A percentile compares a stretch with the other conserved stretches of the same genome.
phyloP scores from a whole-genome alignment of 2,888 invertebrate species.

The Helicoverpa assulta region DNA sequence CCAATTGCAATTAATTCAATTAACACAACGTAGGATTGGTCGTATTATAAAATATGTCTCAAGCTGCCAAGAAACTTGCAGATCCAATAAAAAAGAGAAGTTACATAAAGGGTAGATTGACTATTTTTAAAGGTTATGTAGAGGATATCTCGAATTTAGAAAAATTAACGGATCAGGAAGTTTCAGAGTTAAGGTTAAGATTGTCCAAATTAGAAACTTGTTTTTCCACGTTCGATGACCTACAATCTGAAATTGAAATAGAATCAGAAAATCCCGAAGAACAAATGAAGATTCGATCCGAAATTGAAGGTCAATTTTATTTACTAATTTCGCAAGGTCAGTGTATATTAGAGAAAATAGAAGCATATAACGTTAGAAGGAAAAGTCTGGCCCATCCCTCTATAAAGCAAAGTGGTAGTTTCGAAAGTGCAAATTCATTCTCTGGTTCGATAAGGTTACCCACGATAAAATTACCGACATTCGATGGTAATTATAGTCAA shows the following conservation, averaged over 20 bases:
- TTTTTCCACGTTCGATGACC: conserved; percentile 19
- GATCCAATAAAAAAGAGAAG: conserved; percentile 9
- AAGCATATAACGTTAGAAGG: background rate
- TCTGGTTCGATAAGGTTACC: background rate
- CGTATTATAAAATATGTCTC: too few relatives aligned
- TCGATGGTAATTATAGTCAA: background rate
- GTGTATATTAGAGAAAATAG: conserved; percentile 16
- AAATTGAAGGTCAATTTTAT: conserved; percentile 9
- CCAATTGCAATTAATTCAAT: too few relatives aligned
- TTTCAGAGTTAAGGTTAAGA: conserved; percentile 17
- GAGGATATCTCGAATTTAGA: conserved; percentile 4
- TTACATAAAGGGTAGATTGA: conserved; percentile 17
- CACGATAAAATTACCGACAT: background rate
- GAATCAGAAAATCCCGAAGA: conserved; percentile 20
- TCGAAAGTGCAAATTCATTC: too few relatives aligned
- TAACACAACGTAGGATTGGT: too few relatives aligned
- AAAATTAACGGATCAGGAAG: conserved; percentile 9
- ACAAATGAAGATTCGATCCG: conserved; percentile 10
- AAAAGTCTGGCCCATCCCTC: too few relatives aligned
- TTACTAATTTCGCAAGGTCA: conserved; percentile 18
- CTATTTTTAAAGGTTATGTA: conserved; percentile 20
- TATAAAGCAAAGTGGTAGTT: too few relatives aligned
- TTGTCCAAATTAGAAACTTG: conserved; percentile 23
- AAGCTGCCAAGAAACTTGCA: background rate
- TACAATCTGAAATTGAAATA: conserved; percentile 27